These are phyloP conservation scores for Lasioglossum lativentre DNA, from an alignment of 2,888 invertebrate genomes.

Conservation along the genomic window DNA sequence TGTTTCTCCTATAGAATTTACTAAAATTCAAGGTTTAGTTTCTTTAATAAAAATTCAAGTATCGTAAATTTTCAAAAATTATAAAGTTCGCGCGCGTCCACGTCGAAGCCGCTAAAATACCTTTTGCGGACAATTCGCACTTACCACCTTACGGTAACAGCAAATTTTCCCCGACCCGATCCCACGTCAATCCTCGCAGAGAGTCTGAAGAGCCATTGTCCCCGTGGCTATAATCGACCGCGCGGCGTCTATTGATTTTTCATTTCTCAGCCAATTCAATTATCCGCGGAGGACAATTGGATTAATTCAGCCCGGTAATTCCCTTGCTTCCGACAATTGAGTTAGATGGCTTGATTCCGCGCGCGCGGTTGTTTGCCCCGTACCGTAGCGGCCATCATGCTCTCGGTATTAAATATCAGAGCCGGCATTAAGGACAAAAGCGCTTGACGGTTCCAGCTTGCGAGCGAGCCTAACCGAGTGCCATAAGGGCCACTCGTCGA, in stretches of 20 bases:
- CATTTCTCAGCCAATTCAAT: slow-evolving; percentile 68
- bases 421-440: slow-evolving; percentile 33
- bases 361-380: slow-evolving; percentile 32
- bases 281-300: slow-evolving; percentile 65
- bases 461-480: background rate
- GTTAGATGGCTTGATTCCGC: slow-evolving; percentile 60
- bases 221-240: slow-evolving; percentile 21
- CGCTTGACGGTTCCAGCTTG: background rate
- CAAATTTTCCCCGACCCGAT: background rate
- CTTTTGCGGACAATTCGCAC: background rate
- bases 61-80: too few species aligned
- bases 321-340: slow-evolving; percentile 62
- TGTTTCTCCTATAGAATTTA: too few species aligned
- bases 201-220: background rate
- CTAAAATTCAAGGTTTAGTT: too few species aligned
- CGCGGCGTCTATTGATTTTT: slow-evolving; percentile 65
- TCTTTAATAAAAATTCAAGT: too few species aligned
- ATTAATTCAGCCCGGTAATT: slow-evolving; percentile 69
- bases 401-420: slow-evolving; percentile 28
- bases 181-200: background rate
- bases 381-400: background rate
- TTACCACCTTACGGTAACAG: background rate
- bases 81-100: too few species aligned
- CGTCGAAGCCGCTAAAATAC: background rate
- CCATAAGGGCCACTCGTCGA: slow-evolving; percentile 1